Evolutionary conservation across 2,888 invertebrate species (phyloP).

Genomic region (Brenthis daphne): DNA sequence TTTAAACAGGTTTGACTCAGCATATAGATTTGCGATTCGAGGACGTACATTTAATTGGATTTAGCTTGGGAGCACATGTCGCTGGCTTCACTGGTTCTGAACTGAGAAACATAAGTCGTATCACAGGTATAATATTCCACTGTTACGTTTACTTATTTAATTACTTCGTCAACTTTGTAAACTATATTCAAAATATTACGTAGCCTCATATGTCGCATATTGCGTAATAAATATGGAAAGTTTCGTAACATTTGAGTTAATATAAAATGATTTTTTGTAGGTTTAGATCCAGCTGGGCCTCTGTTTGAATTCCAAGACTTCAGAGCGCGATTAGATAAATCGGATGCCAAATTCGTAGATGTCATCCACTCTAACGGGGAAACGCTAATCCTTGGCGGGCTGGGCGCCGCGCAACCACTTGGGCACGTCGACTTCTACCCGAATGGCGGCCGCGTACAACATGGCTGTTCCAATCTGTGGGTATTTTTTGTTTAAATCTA

Average conservation of each 20-base stretch:
- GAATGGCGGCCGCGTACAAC: conserved; percentile 95
- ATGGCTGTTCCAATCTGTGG: conserved; percentile 92
- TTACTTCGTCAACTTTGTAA: background rate
- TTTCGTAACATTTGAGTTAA: background rate
- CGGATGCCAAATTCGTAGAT: conserved; percentile 94
- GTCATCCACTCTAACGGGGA: conserved; percentile 97
- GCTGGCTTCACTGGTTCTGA: conserved; percentile 95
- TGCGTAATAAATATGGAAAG: background rate
- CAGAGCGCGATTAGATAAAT: conserved; percentile 90
- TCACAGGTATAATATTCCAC: conserved; percentile 85
- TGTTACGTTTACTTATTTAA: conserved; percentile 1
- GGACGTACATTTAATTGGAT: conserved; percentile 93
- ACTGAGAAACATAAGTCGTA: conserved; percentile 88
- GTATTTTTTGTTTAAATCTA: conserved; percentile 72
- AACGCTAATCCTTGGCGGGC: conserved; percentile 93
- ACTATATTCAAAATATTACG: no score
- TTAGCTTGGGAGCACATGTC: conserved; percentile 95
- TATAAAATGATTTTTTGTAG: conserved; percentile 60
- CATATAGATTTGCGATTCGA: conserved; percentile 87
- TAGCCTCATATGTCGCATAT: no score
- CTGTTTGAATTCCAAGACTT: conserved; percentile 95
- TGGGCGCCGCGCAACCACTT: conserved; percentile 95
- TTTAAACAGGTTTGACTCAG: conserved; percentile 72
- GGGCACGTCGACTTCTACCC: conserved; percentile 96
- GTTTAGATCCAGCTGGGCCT: conserved; percentile 95